Base-by-base conservation (phyloP, 2,888 invertebrate species). In the Margaritifera margaritifera region DNA sequence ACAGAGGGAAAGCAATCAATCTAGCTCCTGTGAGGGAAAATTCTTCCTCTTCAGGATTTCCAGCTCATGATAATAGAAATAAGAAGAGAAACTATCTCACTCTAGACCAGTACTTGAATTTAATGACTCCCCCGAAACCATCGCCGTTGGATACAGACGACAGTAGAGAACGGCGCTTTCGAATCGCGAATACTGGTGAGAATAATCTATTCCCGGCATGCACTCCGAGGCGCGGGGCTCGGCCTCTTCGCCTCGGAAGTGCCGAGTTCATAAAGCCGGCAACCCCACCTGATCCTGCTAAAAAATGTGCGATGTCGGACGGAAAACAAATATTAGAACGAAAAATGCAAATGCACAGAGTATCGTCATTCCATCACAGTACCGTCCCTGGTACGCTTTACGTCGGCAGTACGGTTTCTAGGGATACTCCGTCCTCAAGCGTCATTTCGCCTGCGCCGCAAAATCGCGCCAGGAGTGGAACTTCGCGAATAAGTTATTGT, bases 261-360 rank as follows among this genome's bases (percentile, higher is more conserved):
- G 76, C 76, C 11, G 76, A 76, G 42, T 76, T 76, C 61, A 56
- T 74, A 27, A 76, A 76, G 53, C 76, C 76, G 20, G 76, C 73
- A 19, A 69, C 65, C n/a, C 64, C 64, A 11, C 55, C 54, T 24
- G 42, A 64, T 11, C 24, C 27, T 42, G 51, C 66, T 22, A 66
- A 66, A 5, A 25, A 51, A 6, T 62, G 65, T 1, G 25, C 27
- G 24, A 67, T 63, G 61, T 74, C 69, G 74, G 61, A 24, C 20
- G 52, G 27, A 19, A 42, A 42, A 15, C 42, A 42, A 42, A 42
- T 42, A 11, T 42, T 42, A 42, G 76, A 74, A 31, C 66, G 60
- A 18, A 53, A 60, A 19, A 5, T 52, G 20, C 60, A 60, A 18
- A 50, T 24, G 15, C 58, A 64, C n/a, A 51, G 68, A 64, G 31